Evolutionary conservation across 2,797 vertebrate genomes (phyloP), one percentile per base, ranked within the genome.

Genomic region (Oophaga sylvatica): DNA sequence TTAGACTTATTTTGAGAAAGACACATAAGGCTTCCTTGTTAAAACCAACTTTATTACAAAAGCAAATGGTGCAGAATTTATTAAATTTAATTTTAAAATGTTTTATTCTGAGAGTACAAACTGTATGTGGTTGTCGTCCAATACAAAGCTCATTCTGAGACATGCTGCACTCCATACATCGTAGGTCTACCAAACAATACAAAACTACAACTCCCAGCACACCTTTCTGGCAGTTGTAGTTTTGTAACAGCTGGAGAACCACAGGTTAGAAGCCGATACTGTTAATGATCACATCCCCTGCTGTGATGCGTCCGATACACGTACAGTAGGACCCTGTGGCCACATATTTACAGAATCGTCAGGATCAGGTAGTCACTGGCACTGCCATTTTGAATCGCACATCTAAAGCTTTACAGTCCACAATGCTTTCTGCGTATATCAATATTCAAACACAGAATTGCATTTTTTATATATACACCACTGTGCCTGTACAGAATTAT

Each of bases 11-110:
- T 68, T 68, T 31, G 10, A 70, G 68, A 7, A 57, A 35, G 67
- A 41, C 26, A 60, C 53, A 62, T 63, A 70, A 48, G 3, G 29
- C 6, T 1, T 56, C 22, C 41, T 79, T 35, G 77, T 76, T 77
- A 82, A 82, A 87, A 87, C 41, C 29, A 35, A 19, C 59, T 87
- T 87, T 87, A 87, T 87, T 87, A 87, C 80, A 87, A 87, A 87
- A 76, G 41, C 48, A 83, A 80, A 86, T 45, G 63, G 71, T 86
- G 48, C 65, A 80, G 76, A 12, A 68, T 86, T 45, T 80, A 68
- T 79, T 85, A 68, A 48, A 85, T 78, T 53, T 31, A 56, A 56
- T 56, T 77, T 31, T 48, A 63, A 85, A 85, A 35, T 31, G 17
- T 76, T 85, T 31, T 48, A 26, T 45, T 79, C 26, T 53, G 31